Base-by-base conservation (phyloP, 64 coral and sea anemone species). In the Pachyseris speciosa region DNA sequence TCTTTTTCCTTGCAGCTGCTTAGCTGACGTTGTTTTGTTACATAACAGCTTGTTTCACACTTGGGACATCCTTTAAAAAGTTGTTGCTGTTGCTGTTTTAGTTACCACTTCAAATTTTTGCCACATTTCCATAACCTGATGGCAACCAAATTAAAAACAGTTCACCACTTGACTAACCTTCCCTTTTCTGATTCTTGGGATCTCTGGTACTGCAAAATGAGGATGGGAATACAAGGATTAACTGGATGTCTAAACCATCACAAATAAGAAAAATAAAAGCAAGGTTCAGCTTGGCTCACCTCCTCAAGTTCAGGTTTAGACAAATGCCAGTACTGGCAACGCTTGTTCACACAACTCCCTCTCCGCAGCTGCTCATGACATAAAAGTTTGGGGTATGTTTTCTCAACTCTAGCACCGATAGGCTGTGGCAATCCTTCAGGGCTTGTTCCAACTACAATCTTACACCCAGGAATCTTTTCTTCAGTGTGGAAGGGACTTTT, bases 331-430 rank as follows among this genome's bases (percentile, higher is more conserved):
- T 34, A 89, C 31, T 61, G 75, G 9, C 87, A 89, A 34, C 20
- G 48, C 1, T 12, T 15, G 34, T 15, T 28, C 13, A 40, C 10
- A 69, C 75, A 90, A 16, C 55, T 33, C 37, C 88, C 74, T 13
- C 48, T 38, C 15, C 66, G 42, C n/a, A 90, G 41, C 44, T 90
- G 88, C 34, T 33, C 24, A 17, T n/a, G 34, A 79, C 75, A 90
- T 15, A 37, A 81, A 9, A 17, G 51, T 22, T 63, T 81, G 7
- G 77, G 53, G 37, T 40, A 36, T 40, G 33, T 12, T 40, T 61
- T 40, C 51, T 27, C 19, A 13, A 8, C 20, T 80, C 50, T 80
- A 34, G 47, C 41, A 53, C 16, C 22, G 11, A 19, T 19, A 60
- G 77, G 77, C 53, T 63, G 77, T 1, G 77, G 77, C 53, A 81